These are phyloP conservation scores for Opisthocomus hoazin DNA, from an alignment of 2,113 vertebrate species.

Conservation along the genomic window DNA sequence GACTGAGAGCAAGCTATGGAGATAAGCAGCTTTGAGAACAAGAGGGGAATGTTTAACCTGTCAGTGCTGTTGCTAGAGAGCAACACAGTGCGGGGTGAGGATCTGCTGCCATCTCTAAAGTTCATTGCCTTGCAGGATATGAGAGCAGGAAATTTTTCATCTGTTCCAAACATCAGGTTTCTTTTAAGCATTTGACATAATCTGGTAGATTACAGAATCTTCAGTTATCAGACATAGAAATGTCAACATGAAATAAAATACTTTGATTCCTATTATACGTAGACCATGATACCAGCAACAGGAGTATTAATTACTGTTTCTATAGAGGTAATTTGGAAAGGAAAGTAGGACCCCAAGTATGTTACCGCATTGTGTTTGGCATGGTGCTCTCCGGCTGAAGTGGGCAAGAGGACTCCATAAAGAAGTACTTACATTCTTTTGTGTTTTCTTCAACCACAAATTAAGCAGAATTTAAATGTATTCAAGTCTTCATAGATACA, in stretches of 20 bases:
- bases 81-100: background rate
- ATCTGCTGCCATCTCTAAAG: background rate
- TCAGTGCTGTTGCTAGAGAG: background rate
- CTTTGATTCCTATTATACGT: background rate
- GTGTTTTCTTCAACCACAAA: background rate
- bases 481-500: background rate
- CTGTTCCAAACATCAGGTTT: constrained; percentile 1
- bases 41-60: background rate
- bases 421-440: background rate
- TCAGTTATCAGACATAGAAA: background rate
- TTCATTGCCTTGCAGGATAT: background rate
- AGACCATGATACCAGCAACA: background rate
- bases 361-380: background rate
- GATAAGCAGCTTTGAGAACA: background rate
- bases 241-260: background rate
- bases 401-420: background rate
- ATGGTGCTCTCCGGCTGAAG: background rate
- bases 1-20: background rate
- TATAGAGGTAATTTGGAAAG: background rate
- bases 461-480: background rate
- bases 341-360: background rate
- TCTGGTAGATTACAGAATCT: background rate
- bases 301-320: background rate
- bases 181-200: background rate
- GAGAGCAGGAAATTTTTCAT: background rate